Conservation (phyloP, 2,113 vertebrate genomes). For the Aramus guarauna region DNA sequence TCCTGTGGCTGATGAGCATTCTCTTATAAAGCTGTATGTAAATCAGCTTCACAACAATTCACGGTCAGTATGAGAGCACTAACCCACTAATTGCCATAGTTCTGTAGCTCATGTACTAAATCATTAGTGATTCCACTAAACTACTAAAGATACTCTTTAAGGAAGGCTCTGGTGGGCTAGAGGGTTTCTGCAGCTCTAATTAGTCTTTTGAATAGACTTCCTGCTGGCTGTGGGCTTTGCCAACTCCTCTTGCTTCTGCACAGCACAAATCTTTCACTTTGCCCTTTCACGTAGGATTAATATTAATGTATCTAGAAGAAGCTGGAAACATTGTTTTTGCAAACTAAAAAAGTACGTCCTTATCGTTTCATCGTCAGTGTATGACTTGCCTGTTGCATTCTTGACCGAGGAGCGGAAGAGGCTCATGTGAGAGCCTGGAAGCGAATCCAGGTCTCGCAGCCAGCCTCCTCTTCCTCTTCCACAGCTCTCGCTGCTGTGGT, state of each 20-base stretch:
- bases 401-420: neutral
- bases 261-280: conserved; percentile 4
- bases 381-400: neutral
- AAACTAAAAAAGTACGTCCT: neutral
- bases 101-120: conserved; percentile 54
- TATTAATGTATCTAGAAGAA: neutral
- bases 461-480: neutral
- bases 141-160: conserved; percentile 39
- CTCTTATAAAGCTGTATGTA: conserved; percentile 77
- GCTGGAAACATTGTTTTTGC: neutral
- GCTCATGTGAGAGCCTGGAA: neutral
- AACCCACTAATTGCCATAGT: conserved; percentile 61
- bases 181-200: conserved; percentile 34
- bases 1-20: conserved; percentile 77
- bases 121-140: neutral
- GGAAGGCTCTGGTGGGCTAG: neutral
- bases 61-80: conserved; percentile 74
- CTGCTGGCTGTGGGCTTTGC: conserved; percentile 28
- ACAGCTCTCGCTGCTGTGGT: neutral
- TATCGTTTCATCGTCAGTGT: neutral
- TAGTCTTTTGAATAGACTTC: conserved; percentile 41
- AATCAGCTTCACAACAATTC: conserved; percentile 73
- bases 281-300: neutral
- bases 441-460: neutral
- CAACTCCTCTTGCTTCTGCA: conserved; percentile 24